phyloP scores from a whole-genome alignment of 2,113 vertebrate genomes.

The Proteles cristata region DNA sequence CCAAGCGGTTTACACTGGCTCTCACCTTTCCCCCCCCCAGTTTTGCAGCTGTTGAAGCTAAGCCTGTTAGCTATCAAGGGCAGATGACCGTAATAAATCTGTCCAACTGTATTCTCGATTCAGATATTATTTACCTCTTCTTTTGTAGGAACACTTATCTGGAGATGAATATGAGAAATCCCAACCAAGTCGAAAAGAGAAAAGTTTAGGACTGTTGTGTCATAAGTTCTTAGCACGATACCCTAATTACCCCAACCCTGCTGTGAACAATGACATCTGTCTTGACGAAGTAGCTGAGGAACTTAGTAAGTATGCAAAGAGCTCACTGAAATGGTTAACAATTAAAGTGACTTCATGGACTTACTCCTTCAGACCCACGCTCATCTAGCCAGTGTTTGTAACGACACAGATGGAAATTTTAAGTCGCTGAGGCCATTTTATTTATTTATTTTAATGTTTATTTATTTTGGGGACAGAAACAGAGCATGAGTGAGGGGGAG shows the following conservation, averaged over 20 bases:
- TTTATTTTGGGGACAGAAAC: too few species aligned
- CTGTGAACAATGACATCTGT: conserved; percentile 92
- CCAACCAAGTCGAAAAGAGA: conserved; percentile 96
- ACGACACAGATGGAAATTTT: neutral
- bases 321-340: neutral
- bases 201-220: conserved; percentile 96
- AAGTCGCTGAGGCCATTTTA: neutral
- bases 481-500: too few species aligned
- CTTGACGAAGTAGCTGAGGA: conserved; percentile 96
- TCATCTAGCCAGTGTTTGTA: neutral
- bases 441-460: too few species aligned
- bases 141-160: conserved; percentile 88
- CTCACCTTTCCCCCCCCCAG: neutral
- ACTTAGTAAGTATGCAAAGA: conserved; percentile 90
- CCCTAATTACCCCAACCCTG: conserved; percentile 91
- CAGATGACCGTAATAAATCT: conserved; percentile 21
- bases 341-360: neutral
- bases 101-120: conserved; percentile 3
- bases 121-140: conserved; percentile 54
- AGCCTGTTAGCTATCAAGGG: neutral
- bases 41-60: conserved; percentile 41
- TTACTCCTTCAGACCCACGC: neutral
- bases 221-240: conserved; percentile 96
- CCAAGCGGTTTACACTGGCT: neutral
- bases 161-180: conserved; percentile 94